Base-by-base conservation (phyloP, 2,113 vertebrate species). In the Alaudala cheleensis region DNA sequence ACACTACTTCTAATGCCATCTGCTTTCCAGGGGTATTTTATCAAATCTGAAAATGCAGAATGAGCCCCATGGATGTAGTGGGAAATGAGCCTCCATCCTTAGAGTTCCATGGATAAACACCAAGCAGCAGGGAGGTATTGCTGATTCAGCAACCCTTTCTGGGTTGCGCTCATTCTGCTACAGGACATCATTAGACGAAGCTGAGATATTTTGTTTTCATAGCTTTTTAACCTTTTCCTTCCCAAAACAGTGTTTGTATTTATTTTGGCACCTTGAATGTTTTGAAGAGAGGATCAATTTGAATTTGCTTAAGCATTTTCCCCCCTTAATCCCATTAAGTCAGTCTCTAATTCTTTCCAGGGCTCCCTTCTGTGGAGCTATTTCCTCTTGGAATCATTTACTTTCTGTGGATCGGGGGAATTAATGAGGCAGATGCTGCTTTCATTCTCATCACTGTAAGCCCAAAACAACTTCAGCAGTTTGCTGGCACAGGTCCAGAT, bases 191-290 rank as follows among this genome's bases (percentile, higher is more conserved):
- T 79, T 88, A 95, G 90, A 97, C 93, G 66, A 95, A 81, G 56
- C 84, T 9, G 23, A 92, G 81, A 90, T 69, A 51, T 25, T 95
- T 87, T 97, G 90, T 95, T 97, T 98, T 94, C 84, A 42, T 96
- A 95, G 93, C 94, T 96, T 96, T 94, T 98, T 98, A 98, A 98
- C 98, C 88, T 97, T 95, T 97, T 98, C 95, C 89, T 97, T 97
- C 74, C 97, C 95, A 93, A 95, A 97, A 90, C 76, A 96, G 73
- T 90, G 92, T 89, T 95, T 34, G 3, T 94, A 85, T 97, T 98
- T 98, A 92, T 94, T 91, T 97, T 97, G 96, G 96, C 95, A 90
- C 69, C 65, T 92, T 86, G 28, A 44, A 13, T 45, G 49, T 56
- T 92, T 71, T 28, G 87, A 96, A 92, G 83, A 96, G 21, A 72